Conservation (phyloP, 2,113 vertebrate species). For the Naja naja region DNA sequence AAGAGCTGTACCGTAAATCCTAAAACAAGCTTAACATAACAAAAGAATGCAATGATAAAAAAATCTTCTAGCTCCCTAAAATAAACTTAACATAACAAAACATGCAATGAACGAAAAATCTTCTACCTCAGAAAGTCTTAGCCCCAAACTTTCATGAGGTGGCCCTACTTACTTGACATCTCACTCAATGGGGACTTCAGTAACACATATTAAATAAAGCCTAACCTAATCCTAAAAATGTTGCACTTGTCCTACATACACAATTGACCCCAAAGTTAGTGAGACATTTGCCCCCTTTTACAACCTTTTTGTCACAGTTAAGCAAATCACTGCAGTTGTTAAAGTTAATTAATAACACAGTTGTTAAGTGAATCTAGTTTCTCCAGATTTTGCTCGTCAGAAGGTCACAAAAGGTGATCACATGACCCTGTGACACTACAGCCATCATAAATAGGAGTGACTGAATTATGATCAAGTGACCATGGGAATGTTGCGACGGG, state of each 20-base stretch:
- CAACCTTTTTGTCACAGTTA: neutral
- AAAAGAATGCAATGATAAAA: neutral
- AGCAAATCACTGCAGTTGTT: too few species aligned
- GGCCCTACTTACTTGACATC: neutral
- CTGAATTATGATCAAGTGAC: neutral
- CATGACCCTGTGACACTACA: neutral
- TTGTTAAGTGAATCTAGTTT: neutral
- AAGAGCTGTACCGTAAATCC: neutral
- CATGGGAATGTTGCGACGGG: neutral
- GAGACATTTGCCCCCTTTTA: neutral
- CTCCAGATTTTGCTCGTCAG: too few species aligned
- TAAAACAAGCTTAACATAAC: neutral
- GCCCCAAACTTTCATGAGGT: neutral
- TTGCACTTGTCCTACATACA: neutral
- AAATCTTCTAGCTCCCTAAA: too few species aligned
- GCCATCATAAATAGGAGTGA: neutral
- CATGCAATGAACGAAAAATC: neutral
- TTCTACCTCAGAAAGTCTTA: neutral
- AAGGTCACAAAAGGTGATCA: neutral
- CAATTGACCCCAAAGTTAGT: neutral
- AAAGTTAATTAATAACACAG: too few species aligned
- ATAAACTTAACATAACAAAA: neutral
- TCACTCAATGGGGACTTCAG: neutral
- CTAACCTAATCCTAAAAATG: neutral
- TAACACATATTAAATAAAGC: neutral